phyloP scores from a whole-genome alignment of 2,888 invertebrate genomes.

The Lithodes maja region DNA sequence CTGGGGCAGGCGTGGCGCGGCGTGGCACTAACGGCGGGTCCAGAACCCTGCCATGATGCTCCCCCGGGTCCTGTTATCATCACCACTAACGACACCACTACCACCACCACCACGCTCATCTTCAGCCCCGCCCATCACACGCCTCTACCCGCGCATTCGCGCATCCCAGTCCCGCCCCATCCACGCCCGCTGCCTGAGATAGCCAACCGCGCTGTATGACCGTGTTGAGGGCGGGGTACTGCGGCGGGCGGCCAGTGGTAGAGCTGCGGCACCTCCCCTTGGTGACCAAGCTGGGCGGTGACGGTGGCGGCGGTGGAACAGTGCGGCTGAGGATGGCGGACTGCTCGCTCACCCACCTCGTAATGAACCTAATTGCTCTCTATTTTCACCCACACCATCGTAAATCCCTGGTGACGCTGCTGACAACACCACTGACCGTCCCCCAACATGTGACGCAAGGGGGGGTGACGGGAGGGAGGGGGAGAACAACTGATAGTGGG shows the following conservation, averaged over 20 bases:
- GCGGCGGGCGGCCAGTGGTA: background rate
- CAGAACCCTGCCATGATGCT: conserved; percentile 48
- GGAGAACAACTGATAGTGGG: conserved; percentile 35
- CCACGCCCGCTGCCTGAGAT: background rate
- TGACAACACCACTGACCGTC: conserved; percentile 59
- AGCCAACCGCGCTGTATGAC: background rate
- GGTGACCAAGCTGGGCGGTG: conserved; percentile 20
- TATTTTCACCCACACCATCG: conserved; percentile 58
- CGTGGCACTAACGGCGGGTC: conserved; percentile 51
- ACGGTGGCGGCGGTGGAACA: conserved; percentile 30
- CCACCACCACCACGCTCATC: conserved; percentile 37
- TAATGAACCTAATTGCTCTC: conserved; percentile 65
- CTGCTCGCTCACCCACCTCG: conserved; percentile 51
- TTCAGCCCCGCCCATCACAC: conserved; percentile 53
- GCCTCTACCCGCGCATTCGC: conserved; percentile 46
- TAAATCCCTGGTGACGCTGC: conserved; percentile 59
- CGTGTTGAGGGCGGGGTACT: background rate
- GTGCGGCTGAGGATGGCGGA: conserved; percentile 58
- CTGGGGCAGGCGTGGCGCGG: conserved; percentile 33
- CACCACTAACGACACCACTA: conserved; percentile 61
- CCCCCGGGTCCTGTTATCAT: conserved; percentile 61
- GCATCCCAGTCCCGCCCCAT: background rate
- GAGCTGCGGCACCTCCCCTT: background rate
- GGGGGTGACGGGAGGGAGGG: conserved; percentile 35
- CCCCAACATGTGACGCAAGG: background rate